These are phyloP conservation scores for Callospermophilus lateralis DNA, from an alignment of 2,113 vertebrate genomes.

Conservation along the genomic window DNA sequence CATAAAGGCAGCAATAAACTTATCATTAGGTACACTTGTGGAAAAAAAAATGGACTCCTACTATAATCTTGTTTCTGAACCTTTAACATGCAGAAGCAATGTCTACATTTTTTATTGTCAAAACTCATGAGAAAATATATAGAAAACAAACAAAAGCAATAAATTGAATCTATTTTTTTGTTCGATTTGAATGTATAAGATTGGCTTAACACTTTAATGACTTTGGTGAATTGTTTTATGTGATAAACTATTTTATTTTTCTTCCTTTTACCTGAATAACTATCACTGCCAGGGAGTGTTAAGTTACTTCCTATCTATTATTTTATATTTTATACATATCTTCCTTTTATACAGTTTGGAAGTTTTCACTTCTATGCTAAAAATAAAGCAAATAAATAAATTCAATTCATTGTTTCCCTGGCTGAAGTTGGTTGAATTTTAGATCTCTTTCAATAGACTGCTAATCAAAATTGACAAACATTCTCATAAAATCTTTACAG, in stretches of 20 bases:
- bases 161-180: neutral
- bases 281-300: neutral
- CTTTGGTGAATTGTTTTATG: neutral
- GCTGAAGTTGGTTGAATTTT: neutral
- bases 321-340: neutral
- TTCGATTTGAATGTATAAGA: neutral
- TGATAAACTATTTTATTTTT: neutral
- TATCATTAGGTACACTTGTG: neutral
- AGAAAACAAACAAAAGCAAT: neutral
- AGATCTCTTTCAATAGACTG: neutral
- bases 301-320: neutral
- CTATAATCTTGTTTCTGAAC: neutral
- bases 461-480: neutral
- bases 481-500: neutral
- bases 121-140: neutral
- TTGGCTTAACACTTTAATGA: neutral
- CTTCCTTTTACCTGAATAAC: neutral
- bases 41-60: neutral
- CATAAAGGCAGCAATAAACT: neutral
- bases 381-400: neutral
- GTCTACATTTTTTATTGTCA: neutral
- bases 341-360: neutral
- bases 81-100: neutral
- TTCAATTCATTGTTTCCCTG: neutral
- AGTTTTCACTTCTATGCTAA: slow-evolving; percentile 1